Conservation (phyloP, 2,888 invertebrate species). For the Cremastinae sp. region DNA sequence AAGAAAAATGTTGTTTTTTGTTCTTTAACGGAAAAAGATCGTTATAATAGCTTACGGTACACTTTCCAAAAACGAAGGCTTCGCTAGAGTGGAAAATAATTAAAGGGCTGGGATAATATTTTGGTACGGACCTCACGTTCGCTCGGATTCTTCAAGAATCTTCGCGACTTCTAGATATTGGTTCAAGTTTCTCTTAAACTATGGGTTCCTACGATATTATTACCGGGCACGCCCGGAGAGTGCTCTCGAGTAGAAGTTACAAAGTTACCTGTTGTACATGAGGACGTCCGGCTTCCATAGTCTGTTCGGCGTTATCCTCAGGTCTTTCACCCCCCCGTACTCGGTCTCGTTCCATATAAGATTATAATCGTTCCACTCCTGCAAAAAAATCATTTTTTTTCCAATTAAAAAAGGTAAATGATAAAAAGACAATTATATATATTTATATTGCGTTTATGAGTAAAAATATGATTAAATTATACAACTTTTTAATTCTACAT, state of each 20-base stretch:
- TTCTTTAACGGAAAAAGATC: slow-evolving; percentile 6
- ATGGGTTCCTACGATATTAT: slow-evolving; percentile 44
- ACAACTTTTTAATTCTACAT: too few relatives aligned
- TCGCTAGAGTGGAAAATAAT: slow-evolving; percentile 27
- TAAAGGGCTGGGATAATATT: slow-evolving; percentile 17
- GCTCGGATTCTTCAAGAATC: not conserved
- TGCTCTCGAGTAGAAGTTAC: slow-evolving; percentile 44
- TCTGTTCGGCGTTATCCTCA: slow-evolving; percentile 96
- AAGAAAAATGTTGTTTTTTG: not conserved
- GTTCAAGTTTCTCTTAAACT: slow-evolving; percentile 39
- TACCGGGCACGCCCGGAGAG: slow-evolving; percentile 38
- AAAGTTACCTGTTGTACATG: slow-evolving; percentile 98
- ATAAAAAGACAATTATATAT: too few relatives aligned
- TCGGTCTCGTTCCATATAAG: slow-evolving; percentile 97
- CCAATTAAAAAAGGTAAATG: not conserved
- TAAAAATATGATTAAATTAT: too few relatives aligned
- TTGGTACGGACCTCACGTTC: slow-evolving; percentile 22
- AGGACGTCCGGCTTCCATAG: slow-evolving; percentile 99
- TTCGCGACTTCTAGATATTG: slow-evolving; percentile 22
- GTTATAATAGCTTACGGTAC: slow-evolving; percentile 8
- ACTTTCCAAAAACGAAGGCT: slow-evolving; percentile 44
- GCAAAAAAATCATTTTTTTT: slow-evolving; percentile 66
- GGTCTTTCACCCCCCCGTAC: slow-evolving; percentile 95
- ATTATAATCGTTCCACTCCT: slow-evolving; percentile 99
- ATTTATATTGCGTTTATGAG: too few relatives aligned